Evolutionary conservation across 2,797 vertebrate species (phyloP).

Genomic region (Emydoidea blandingii): DNA sequence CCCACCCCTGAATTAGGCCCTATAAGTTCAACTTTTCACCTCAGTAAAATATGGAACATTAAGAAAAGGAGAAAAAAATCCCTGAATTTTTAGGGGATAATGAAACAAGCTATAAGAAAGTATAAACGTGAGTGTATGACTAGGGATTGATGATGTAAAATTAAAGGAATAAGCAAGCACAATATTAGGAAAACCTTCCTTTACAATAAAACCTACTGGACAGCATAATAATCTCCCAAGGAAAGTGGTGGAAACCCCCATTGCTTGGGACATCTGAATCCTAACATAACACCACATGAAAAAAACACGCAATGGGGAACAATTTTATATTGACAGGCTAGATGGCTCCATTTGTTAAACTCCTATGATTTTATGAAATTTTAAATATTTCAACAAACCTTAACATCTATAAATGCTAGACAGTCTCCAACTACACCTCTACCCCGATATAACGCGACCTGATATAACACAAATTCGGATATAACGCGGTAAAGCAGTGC

Average conservation of each 20-base stretch:
- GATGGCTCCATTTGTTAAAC: too few species aligned
- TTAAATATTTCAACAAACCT: background rate
- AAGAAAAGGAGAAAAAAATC: background rate
- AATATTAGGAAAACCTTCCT: background rate
- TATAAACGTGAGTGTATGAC: background rate
- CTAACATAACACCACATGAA: background rate
- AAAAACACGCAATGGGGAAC: background rate
- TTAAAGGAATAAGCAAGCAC: background rate
- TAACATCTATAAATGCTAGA: background rate
- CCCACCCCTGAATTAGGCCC: background rate
- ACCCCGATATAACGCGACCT: too few species aligned
- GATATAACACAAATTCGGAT: too few species aligned
- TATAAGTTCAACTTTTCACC: background rate
- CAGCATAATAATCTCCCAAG: slow-evolving; percentile 35
- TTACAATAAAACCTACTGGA: slow-evolving; percentile 5
- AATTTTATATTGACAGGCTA: background rate
- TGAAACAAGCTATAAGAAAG: slow-evolving; percentile 31
- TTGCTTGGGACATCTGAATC: slow-evolving; percentile 17
- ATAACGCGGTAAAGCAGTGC: too few species aligned
- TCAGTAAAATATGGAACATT: slow-evolving; percentile 9
- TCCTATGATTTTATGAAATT: background rate
- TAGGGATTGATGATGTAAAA: slow-evolving; percentile 22
- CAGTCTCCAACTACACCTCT: too few species aligned
- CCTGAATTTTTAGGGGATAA: slow-evolving; percentile 25
- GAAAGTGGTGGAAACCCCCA: slow-evolving; percentile 34